phyloP scores from a whole-genome alignment of 2,888 invertebrate genomes.

The Philaethria dido region DNA sequence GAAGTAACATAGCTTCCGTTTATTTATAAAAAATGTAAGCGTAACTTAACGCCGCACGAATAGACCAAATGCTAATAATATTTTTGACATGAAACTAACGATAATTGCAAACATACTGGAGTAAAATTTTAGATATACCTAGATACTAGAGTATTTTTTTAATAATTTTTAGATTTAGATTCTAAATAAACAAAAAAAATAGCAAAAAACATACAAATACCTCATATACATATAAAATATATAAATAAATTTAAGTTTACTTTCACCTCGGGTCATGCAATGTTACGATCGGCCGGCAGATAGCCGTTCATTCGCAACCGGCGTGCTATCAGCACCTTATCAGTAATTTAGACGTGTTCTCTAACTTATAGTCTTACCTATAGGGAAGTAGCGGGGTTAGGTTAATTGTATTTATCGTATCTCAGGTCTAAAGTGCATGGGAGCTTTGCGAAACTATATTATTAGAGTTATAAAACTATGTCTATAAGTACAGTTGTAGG shows the following conservation, averaged over 20 bases:
- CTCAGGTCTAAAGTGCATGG: constrained; percentile 41
- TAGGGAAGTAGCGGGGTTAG: constrained; percentile 43
- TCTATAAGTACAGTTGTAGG: too few species aligned
- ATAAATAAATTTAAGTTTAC: constrained; percentile 32
- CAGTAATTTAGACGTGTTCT: constrained; percentile 48
- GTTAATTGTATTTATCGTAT: constrained; percentile 43
- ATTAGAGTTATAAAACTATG: constrained; percentile 8
- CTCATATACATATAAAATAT: neutral
- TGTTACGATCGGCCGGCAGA: constrained; percentile 38
- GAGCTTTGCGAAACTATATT: constrained; percentile 31
- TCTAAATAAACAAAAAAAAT: too few species aligned
- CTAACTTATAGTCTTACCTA: constrained; percentile 37
- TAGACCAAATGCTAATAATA: neutral
- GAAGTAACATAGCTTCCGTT: too few species aligned
- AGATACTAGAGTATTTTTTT: too few species aligned
- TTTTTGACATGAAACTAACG: neutral
- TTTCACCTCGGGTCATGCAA: constrained; percentile 40
- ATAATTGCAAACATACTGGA: too few species aligned
- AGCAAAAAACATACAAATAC: neutral
- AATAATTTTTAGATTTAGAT: too few species aligned
- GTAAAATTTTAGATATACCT: too few species aligned
- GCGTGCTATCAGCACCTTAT: constrained; percentile 40
- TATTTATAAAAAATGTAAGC: too few species aligned
- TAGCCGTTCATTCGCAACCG: constrained; percentile 36
- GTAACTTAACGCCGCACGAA: neutral